phyloP scores from a whole-genome alignment of 2,797 vertebrate genomes.

The Rhynchonycteris naso region DNA sequence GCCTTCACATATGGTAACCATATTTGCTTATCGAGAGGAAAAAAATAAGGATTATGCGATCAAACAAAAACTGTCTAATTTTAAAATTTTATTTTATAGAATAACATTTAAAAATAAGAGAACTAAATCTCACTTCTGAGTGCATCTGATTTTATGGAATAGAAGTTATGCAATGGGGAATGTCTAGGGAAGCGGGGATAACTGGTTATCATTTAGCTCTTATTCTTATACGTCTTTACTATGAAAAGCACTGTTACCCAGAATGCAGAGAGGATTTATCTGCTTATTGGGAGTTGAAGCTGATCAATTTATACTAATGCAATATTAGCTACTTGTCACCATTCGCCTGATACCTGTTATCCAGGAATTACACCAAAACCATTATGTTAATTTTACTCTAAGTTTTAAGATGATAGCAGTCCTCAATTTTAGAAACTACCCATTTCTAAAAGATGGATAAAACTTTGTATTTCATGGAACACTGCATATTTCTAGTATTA shows the following conservation, averaged over 20 bases:
- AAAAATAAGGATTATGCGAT: not conserved
- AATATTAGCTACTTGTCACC: not conserved
- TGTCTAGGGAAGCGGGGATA: not conserved
- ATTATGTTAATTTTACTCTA: not conserved
- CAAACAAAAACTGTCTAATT: not conserved
- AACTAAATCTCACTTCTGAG: not conserved
- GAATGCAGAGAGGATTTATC: not conserved
- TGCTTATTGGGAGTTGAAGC: not conserved
- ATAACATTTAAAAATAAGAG: not conserved
- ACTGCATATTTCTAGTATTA: not conserved
- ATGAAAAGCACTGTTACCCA: not conserved
- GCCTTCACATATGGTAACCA: not conserved
- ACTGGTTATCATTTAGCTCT: not conserved
- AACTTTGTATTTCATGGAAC: not conserved
- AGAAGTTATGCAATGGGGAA: not conserved
- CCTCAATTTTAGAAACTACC: not conserved
- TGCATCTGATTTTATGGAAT: not conserved
- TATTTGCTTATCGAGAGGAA: not conserved
- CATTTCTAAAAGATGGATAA: not conserved
- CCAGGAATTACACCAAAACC: not conserved
- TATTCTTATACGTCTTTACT: conserved; percentile 1
- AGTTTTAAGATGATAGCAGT: not conserved
- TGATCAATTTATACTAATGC: not conserved
- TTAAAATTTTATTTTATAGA: not conserved
- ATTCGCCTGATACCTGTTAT: not conserved